These are phyloP conservation scores for Hydrozoanthus tunicans DNA, from an alignment of 64 coral and sea anemone genomes.

Conservation along the genomic window DNA sequence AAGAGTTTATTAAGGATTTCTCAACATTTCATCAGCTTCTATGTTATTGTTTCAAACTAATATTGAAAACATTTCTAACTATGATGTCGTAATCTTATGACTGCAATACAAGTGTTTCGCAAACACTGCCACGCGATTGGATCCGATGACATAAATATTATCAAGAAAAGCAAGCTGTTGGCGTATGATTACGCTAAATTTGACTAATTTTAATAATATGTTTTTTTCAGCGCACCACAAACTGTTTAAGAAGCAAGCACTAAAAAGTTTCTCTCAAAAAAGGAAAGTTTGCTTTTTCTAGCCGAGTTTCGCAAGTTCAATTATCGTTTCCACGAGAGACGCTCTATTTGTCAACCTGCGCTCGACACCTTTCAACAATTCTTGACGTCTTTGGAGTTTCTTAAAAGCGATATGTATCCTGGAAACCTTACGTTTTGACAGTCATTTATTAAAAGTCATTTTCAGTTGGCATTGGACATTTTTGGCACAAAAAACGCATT, in stretches of 20 bases:
- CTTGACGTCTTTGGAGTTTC: not conserved
- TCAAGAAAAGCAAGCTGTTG: not conserved
- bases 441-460: not conserved
- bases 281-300: not conserved
- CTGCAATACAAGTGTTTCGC: not conserved
- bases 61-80: not conserved
- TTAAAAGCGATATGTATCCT: not conserved
- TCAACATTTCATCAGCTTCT: not conserved
- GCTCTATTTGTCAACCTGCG: too few species aligned
- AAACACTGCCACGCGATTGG: not conserved
- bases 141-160: not conserved
- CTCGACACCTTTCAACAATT: too few species aligned
- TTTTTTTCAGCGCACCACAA: not conserved
- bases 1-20: too few species aligned
- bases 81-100: not conserved
- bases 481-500: too few species aligned
- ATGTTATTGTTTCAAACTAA: not conserved
- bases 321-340: not conserved
- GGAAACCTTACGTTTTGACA: constrained; percentile 16
- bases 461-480: not conserved
- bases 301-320: not conserved
- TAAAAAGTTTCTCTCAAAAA: not conserved
- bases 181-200: not conserved
- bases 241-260: not conserved
- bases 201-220: not conserved